Conservation (phyloP, 2,113 vertebrate genomes). For the Micronycteris hirsuta region DNA sequence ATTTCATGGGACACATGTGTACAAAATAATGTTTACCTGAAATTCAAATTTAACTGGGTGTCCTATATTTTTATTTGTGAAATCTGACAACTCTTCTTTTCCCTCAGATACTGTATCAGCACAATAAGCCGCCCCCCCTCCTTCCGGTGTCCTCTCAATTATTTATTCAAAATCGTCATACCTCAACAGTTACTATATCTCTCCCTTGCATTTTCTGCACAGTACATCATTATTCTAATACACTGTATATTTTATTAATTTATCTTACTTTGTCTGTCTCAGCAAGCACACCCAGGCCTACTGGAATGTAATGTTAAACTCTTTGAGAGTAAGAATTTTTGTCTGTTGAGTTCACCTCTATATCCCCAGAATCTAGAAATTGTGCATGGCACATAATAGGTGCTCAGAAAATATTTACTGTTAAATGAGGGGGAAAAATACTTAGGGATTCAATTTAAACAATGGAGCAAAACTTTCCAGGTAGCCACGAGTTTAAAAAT, state of each 20-base stretch:
- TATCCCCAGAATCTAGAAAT: not conserved
- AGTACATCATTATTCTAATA: not conserved
- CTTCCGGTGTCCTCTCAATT: not conserved
- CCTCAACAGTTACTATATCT: not conserved
- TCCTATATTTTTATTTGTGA: not conserved
- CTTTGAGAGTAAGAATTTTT: not conserved
- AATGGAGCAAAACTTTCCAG: not conserved
- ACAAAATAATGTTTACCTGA: not conserved
- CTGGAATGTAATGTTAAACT: not conserved
- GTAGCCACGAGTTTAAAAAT: constrained; percentile 1
- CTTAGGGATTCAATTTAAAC: not conserved
- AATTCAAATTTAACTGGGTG: constrained; percentile 20
- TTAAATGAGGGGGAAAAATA: not conserved
- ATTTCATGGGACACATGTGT: not conserved
- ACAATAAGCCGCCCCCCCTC: not conserved
- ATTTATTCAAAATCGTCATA: not conserved
- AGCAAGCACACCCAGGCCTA: not conserved
- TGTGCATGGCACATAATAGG: not conserved
- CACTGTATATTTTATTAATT: not conserved
- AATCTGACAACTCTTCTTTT: not conserved
- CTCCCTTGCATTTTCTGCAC: not conserved
- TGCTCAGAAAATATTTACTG: not conserved
- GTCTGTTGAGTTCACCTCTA: not conserved
- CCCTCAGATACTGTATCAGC: not conserved
- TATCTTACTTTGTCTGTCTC: not conserved